Base-by-base conservation (phyloP, 1,140 invertebrate species). In the Zaprionus africanus region DNA sequence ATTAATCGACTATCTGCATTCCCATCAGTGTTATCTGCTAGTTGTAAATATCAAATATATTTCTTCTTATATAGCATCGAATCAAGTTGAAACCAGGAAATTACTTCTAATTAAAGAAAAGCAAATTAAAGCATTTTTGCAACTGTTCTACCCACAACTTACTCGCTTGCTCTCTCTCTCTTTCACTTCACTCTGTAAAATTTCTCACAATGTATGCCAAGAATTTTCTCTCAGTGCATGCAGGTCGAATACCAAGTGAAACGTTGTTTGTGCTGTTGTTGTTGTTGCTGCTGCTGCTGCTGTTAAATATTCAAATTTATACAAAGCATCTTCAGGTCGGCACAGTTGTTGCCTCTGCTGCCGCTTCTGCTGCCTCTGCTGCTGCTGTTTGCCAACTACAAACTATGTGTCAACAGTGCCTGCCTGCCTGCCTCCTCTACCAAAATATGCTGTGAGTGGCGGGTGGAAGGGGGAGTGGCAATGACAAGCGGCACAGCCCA, bases 231-330 rank as follows among this genome's bases (percentile, higher is more conserved):
- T 28, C 31, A 41, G 62, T 62, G 72, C 26, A 22, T 62, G 28
- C 15, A 38, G 28, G 7, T 28, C 15, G 34, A 75, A 59, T 75
- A 82, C 57, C 66, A 61, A 75, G 64, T 82, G 75, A 82, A 78
- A 82, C 75, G 75, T 77, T 51, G 46, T 51, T 51, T 46, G 41
- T 17, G 41, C n/a, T 43, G 17, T 51, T 51, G 41, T 26, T 51
- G 56, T 41, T 59, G 26, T 46, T 62, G 60, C 46, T 64, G 54
- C 31, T 66, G 69, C 49, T 43, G 62, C 56, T 70, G 49, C 63
- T 71, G 73, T 90, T 87, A 81, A 88, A 87, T 90, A 87, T 87
- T 87, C 84, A 87, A 87, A 87, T 87, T 87, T 87, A 87, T 87
- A 88, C 84, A 84, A 87, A 79, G 85, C 85, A 84, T 88, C 84